Percentiles rank a stretch among this genome's conserved stretches.
Conservation (phyloP, 2,113 vertebrate species). For the Spheniscus mendiculus region DNA sequence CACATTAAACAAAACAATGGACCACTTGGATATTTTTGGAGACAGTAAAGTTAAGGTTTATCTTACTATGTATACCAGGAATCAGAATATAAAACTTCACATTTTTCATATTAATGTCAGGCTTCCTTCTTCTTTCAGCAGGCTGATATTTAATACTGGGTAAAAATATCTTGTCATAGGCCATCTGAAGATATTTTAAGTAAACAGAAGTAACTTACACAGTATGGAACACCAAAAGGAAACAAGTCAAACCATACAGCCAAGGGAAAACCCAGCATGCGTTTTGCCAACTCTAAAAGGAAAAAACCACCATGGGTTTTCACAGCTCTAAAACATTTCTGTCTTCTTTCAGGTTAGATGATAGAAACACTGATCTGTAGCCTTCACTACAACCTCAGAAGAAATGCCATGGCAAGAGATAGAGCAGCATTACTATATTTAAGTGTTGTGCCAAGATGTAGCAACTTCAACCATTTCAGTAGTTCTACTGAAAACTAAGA, state of each 20-base stretch:
- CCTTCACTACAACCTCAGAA: not conserved
- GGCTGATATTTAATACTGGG: not conserved
- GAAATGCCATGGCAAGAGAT: not conserved
- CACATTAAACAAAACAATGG: not conserved
- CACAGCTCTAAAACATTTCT: not conserved
- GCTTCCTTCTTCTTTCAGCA: not conserved
- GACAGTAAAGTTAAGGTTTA: not conserved
- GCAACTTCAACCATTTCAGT: not conserved
- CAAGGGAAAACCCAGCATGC: not conserved
- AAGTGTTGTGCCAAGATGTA: not conserved
- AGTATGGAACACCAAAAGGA: not conserved
- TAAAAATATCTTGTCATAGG: not conserved
- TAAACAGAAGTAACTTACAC: not conserved
- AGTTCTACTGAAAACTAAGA: not conserved
- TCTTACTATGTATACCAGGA: not conserved
- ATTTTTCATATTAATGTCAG: not conserved
- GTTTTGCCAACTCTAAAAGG: not conserved
- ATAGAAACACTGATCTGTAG: not conserved
- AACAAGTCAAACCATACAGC: not conserved
- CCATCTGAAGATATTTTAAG: not conserved
- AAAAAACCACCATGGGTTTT: not conserved
- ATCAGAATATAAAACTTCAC: not conserved
- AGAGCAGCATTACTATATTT: not conserved
- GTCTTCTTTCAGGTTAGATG: not conserved
- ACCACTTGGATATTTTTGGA: not conserved